Evolutionary conservation across 2,888 invertebrate genomes (phyloP).

Genomic region (Sesia apiformis): DNA sequence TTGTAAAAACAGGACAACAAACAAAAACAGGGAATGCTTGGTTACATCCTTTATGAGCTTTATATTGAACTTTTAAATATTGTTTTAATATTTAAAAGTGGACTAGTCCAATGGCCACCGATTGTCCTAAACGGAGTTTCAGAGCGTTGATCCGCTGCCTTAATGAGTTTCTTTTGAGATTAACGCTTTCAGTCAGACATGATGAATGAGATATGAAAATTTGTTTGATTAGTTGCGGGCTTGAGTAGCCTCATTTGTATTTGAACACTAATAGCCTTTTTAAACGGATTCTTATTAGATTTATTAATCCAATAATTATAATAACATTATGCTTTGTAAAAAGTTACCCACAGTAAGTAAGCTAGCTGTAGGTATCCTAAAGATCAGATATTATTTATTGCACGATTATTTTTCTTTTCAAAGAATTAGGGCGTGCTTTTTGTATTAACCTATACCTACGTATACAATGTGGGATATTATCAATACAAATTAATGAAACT

Average conservation of each 20-base stretch:
- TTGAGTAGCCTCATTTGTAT: slow-evolving; percentile 36
- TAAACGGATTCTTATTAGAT: slow-evolving; percentile 14
- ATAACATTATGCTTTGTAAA: not conserved
- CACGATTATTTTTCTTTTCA: no score
- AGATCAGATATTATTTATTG: no score
- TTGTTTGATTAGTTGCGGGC: slow-evolving; percentile 58
- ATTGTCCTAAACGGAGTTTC: slow-evolving; percentile 22
- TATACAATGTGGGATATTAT: no score
- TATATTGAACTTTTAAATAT: slow-evolving; percentile 8
- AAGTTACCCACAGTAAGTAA: not conserved
- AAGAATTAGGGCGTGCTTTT: no score
- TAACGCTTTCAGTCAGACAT: slow-evolving; percentile 41
- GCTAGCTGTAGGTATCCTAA: no score
- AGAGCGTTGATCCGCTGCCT: slow-evolving; percentile 20
- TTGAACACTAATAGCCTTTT: slow-evolving; percentile 31
- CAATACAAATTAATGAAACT: no score
- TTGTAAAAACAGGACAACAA: slow-evolving; percentile 17
- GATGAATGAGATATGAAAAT: slow-evolving; percentile 61
- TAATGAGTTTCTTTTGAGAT: slow-evolving; percentile 52
- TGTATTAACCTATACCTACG: no score
- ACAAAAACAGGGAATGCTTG: not conserved
- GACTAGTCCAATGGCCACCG: slow-evolving; percentile 18
- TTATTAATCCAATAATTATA: not conserved
- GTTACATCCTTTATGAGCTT: slow-evolving; percentile 11
- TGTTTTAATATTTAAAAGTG: slow-evolving; percentile 27